Evolutionary conservation across 2,113 vertebrate genomes (phyloP).

Genomic region (Piaya cayana): DNA sequence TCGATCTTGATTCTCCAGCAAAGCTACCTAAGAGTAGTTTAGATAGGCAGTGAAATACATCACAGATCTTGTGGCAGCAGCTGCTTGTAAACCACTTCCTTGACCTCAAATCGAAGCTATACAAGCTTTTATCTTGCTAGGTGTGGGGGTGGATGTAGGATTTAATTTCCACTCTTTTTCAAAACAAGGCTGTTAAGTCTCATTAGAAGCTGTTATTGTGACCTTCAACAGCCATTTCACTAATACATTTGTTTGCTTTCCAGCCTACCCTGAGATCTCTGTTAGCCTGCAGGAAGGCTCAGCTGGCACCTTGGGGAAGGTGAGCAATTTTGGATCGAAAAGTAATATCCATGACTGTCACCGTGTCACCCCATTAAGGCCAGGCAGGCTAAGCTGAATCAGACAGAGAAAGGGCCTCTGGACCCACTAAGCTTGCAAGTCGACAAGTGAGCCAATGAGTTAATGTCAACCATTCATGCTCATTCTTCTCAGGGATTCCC

Average conservation of each 20-base stretch:
- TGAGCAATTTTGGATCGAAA: slow-evolving; percentile 28
- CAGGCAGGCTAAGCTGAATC: neutral
- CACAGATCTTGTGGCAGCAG: neutral
- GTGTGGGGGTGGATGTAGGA: neutral
- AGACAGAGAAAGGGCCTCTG: neutral
- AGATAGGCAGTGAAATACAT: neutral
- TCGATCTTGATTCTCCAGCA: neutral
- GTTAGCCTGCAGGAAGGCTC: slow-evolving; percentile 30
- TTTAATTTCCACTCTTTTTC: neutral
- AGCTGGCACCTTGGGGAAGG: slow-evolving; percentile 2
- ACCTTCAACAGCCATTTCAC: neutral
- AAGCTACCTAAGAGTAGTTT: neutral
- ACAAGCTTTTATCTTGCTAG: neutral
- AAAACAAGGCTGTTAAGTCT: neutral
- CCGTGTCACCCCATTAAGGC: neutral
- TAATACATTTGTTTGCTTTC: slow-evolving; percentile 38
- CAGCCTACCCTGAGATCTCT: slow-evolving; percentile 70
- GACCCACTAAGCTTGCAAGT: neutral
- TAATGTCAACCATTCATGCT: neutral
- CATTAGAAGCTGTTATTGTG: neutral
- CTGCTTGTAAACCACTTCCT: slow-evolving; percentile 20
- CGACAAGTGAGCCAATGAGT: neutral
- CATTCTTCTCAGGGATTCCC: accelerated
- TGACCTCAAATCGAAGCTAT: neutral
- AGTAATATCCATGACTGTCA: neutral